Conservation (phyloP, 2,888 invertebrate genomes). For the Sipha maydis region DNA sequence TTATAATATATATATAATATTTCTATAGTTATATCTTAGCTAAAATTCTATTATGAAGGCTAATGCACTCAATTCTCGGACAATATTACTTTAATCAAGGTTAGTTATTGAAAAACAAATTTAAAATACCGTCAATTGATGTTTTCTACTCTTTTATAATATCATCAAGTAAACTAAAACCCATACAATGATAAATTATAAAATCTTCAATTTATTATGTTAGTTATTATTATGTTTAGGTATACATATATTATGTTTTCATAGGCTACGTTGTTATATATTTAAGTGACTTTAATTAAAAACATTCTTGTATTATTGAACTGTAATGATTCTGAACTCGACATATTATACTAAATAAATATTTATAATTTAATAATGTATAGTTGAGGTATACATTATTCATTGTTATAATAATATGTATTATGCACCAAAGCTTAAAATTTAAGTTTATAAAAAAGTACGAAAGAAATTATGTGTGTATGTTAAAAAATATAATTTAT, state of each 20-base stretch:
- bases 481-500: neutral
- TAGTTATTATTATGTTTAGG: neutral
- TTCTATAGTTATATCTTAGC: neutral
- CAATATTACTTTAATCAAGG: neutral
- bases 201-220: neutral
- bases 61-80: neutral
- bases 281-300: slow-evolving; percentile 27
- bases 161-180: neutral
- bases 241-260: neutral
- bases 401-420: neutral
- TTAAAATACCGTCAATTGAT: neutral
- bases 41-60: neutral
- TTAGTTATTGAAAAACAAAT: slow-evolving; percentile 32
- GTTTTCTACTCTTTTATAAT: neutral
- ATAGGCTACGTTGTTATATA: neutral
- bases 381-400: neutral
- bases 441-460: neutral
- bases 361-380: slow-evolving; percentile 28
- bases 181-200: slow-evolving; percentile 19
- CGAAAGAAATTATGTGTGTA: neutral
- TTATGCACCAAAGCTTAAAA: neutral
- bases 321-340: neutral
- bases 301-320: neutral
- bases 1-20: neutral
- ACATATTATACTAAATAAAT: neutral